Base-by-base conservation (phyloP, 2,888 invertebrate species). In the Strigamia maritima region DNA sequence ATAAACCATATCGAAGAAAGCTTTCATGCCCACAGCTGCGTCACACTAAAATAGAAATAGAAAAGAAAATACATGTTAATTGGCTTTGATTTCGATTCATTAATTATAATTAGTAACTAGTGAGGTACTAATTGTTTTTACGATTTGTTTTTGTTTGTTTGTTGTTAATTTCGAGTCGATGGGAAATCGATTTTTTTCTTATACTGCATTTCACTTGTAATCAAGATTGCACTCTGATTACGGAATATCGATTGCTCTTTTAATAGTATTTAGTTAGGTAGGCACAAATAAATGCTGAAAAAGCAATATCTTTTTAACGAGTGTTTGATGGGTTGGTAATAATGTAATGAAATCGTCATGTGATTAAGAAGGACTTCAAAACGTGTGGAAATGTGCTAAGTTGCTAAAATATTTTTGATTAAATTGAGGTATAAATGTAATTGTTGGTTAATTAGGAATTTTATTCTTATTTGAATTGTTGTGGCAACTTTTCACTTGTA, bases 1-100 rank as follows among this genome's bases (percentile, higher is more conserved):
- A 88, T 94, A 94, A 94, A 97, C 95, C 94, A 95, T 95, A 87
- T 96, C 96, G 87, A 97, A 96, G 87, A 97, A 96, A 0, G 95
- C 94, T 87, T 96, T 96, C 79, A 95, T 94, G 0, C 96, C 96
- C 35, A 95, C 94, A 0, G 95, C 95, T 14, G 96, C 94, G 85
- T 95, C 94, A 87, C 96, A 96, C 96, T 97, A 88, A 24, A 87
- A 87, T 81, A 81, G 81, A 80, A 80, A 82, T 76, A 79, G 22
- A 79, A 38, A 60, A 44, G 65, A 77, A 38, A 80, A 44, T 10
- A 44, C 2, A 2, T 16, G 19, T 60, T 24, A 60, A 60, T 60
- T 60, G 24, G 65, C 35, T 75, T 80, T 28, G 54, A 76, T 54
- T 75, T 80, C 19, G 54, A 76, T 8, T 38, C 24, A 75, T 54